Base-by-base conservation (phyloP, 2,113 vertebrate genomes). In the Takifugu bimaculatus region DNA sequence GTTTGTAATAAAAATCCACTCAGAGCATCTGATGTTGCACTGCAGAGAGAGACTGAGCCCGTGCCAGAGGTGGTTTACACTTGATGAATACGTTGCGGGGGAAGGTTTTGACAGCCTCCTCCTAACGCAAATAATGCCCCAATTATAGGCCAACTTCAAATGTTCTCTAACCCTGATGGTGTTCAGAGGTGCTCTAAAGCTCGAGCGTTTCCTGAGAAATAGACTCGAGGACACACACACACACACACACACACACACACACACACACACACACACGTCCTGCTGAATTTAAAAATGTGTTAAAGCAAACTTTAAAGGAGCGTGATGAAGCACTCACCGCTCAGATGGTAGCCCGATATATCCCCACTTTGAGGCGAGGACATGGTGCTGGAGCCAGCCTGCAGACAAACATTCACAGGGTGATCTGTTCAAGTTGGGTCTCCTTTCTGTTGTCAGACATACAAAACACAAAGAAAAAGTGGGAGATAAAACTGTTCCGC, bases 291-390 rank as follows among this genome's bases (percentile, higher is more conserved):
- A 58, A 67, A 44, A 32, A 39, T 39, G 35, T 32, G 29, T 32
- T 32, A 3, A 32, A 32, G 1, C 29, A 52, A 54, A 35, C 52
- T 15, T 13, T 45, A 50, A 25, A 59, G 27, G 28, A 27, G 9
- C 28, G 65, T 39, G 14, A 6, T 13, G 5, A 13, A 15, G 44
- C 50, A 84, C 90, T 91, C 74, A 92, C 91, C 91, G 50, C 91
- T 92, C 78, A 88, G 72, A 82, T 88, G 91, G 86, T 92, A 92
- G 78, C 89, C 88, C 59, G 91, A 83, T 73, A 90, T 72, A 69
- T 92, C 90, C 80, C 69, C 86, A 72, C 83, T 83, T 25, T 82
- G 70, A 63, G 84, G 71, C 42, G 89, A 90, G 85, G 90, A 91
- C 91, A 92, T 92, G 78, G 70, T 91, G 75, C 79, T 64, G 85